Percentiles rank a stretch among this genome's conserved stretches.
These are phyloP conservation scores for Sternotherus odoratus DNA, from an alignment of 2,797 vertebrate species.

Conservation along the genomic window DNA sequence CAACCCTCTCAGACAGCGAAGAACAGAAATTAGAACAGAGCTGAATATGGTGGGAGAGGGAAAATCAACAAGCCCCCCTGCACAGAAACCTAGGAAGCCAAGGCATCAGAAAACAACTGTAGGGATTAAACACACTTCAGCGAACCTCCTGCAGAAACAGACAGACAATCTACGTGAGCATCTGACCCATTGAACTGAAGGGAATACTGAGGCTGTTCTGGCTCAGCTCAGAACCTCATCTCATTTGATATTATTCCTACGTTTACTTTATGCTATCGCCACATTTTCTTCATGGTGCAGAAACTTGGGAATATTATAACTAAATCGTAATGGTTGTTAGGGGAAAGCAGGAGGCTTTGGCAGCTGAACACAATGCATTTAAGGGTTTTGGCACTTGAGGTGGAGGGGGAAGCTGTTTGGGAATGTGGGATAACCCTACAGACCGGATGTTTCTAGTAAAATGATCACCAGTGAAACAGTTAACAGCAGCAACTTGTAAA, in stretches of 20 bases:
- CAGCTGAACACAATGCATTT: neutral
- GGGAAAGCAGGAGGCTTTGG: neutral
- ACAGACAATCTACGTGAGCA: neutral
- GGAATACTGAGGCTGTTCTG: neutral
- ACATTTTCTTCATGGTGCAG: neutral
- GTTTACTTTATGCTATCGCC: neutral
- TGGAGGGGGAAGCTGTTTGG: neutral
- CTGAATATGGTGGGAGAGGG: neutral
- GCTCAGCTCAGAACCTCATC: neutral
- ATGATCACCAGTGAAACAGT: rapidly evolving
- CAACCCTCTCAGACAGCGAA: neutral
- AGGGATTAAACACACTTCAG: neutral
- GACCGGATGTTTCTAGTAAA: neutral
- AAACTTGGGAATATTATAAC: neutral
- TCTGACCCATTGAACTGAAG: neutral
- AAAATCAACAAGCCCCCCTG: neutral
- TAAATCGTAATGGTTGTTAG: neutral
- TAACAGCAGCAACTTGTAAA: neutral
- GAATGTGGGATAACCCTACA: neutral
- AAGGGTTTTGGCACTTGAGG: neutral
- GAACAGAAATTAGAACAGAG: neutral
- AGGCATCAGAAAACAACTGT: neutral
- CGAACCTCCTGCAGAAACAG: neutral
- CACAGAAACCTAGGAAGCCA: neutral
- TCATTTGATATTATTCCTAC: neutral